Conservation (phyloP, 2,113 vertebrate species). For the Hyaena hyaena region DNA sequence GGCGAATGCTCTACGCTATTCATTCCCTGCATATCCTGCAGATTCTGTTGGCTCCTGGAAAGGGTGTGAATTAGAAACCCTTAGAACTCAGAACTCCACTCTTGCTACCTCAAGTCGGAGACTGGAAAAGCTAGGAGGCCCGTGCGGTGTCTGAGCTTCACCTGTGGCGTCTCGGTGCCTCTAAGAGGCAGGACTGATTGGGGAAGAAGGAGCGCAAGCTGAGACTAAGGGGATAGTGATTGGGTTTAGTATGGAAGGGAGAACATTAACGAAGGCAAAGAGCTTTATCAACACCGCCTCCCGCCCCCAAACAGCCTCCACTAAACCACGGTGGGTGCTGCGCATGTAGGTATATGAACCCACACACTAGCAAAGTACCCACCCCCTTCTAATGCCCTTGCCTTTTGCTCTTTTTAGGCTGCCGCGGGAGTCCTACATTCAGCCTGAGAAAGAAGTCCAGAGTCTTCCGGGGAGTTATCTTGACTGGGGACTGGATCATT, state of each 20-base stretch:
- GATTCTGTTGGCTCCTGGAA: not conserved
- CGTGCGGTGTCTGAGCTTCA: not conserved
- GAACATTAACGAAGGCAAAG: not conserved
- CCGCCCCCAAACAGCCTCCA: no score
- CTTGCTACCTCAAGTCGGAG: not conserved
- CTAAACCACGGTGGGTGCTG: not conserved
- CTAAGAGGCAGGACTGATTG: not conserved
- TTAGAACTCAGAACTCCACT: not conserved
- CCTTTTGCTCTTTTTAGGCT: not conserved
- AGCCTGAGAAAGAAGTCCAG: not conserved
- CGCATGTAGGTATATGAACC: not conserved
- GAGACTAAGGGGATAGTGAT: not conserved
- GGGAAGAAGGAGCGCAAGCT: no score
- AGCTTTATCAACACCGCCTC: no score
- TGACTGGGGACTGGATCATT: not conserved
- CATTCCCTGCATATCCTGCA: no score
- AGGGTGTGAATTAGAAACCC: not conserved
- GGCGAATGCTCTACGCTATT: rapidly evolving
- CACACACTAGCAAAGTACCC: not conserved
- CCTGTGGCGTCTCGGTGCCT: not conserved
- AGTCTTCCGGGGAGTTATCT: not conserved
- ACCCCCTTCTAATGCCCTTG: not conserved
- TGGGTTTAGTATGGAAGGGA: not conserved
- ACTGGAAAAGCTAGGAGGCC: not conserved
- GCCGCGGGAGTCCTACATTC: not conserved